Evolutionary conservation across 1,140 invertebrate genomes (phyloP).

Genomic region (Coptotermes formosanus): DNA sequence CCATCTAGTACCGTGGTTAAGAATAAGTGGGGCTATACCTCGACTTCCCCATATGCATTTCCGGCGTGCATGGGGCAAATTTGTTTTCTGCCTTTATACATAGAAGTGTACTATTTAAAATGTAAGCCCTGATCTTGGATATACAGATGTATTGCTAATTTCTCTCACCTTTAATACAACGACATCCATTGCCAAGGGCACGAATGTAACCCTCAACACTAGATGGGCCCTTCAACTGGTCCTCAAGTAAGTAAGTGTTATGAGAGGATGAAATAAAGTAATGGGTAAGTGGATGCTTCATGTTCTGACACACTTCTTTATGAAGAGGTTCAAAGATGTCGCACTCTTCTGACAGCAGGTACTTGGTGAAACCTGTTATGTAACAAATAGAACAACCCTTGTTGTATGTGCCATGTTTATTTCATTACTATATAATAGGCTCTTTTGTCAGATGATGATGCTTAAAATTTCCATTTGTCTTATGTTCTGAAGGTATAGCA

Average conservation of each 20-base stretch:
- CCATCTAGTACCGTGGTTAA: no score
- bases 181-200: constrained; percentile 47
- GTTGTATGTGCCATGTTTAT: no score
- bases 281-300: constrained; percentile 58
- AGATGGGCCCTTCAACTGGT: constrained; percentile 54
- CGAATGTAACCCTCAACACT: constrained; percentile 52
- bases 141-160: background rate
- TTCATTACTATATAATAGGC: no score
- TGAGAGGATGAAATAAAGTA: constrained; percentile 66
- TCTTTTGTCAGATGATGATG: no score
- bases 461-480: no score
- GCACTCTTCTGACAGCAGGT: constrained; percentile 58
- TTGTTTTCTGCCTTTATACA: no score
- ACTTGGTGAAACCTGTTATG: constrained; percentile 57
- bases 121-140: background rate
- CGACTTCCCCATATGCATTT: no score
- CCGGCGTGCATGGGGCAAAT: no score
- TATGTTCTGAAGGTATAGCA: no score
- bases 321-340: constrained; percentile 58
- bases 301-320: constrained; percentile 55
- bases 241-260: constrained; percentile 59
- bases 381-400: background rate
- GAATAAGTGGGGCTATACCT: no score
- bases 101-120: no score
- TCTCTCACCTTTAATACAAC: constrained; percentile 46